Conservation (phyloP, 2,888 invertebrate species). For the Lithophane ornitopus region DNA sequence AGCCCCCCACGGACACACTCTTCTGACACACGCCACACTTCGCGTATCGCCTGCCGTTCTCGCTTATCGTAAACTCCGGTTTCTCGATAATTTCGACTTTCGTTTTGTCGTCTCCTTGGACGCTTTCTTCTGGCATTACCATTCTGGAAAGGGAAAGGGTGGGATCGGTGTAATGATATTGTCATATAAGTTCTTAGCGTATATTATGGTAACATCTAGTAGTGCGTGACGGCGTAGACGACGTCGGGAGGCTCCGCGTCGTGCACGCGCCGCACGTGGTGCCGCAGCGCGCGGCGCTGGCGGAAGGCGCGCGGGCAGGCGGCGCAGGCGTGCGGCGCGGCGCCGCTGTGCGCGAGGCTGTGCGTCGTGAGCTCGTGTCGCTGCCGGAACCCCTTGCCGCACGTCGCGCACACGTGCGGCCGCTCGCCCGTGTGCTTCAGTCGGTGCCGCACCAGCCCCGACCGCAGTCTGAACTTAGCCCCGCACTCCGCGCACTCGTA, state of each 20-base stretch:
- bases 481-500: constrained; percentile 91
- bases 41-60: constrained; percentile 69
- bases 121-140: constrained; percentile 19
- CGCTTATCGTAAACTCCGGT: constrained; percentile 53
- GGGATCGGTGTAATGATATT: constrained; percentile 53
- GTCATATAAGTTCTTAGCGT: constrained; percentile 18
- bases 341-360: constrained; percentile 77
- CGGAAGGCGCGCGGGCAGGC: constrained; percentile 90
- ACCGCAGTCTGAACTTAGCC: constrained; percentile 91
- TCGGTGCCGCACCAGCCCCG: constrained; percentile 90
- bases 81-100: constrained; percentile 41
- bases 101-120: background rate
- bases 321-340: constrained; percentile 90
- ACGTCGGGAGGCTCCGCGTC: background rate
- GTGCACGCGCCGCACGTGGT: constrained; percentile 88
- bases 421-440: constrained; percentile 92
- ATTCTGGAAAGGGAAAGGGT: constrained; percentile 59
- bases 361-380: constrained; percentile 87
- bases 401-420: constrained; percentile 90
- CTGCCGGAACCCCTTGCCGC: constrained; percentile 90
- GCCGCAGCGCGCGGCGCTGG: constrained; percentile 78
- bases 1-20: constrained; percentile 72
- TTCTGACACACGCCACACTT: constrained; percentile 85
- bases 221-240: constrained; percentile 22
- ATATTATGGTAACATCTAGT: constrained; percentile 36